Evolutionary conservation across 2,797 vertebrate genomes (phyloP).

Genomic region (Fringilla coelebs): DNA sequence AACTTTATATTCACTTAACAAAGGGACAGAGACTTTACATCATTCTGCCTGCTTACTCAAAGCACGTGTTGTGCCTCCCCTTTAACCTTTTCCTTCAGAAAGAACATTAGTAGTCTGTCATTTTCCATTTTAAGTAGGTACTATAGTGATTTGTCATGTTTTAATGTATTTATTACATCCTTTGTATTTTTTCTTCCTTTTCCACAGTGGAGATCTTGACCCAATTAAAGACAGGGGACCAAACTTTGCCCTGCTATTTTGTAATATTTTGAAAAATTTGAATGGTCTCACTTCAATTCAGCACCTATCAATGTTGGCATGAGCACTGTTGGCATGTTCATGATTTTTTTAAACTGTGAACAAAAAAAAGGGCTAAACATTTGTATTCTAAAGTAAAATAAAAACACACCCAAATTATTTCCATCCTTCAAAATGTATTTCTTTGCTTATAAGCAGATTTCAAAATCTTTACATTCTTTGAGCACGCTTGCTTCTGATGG

Average conservation of each 20-base stretch:
- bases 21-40: neutral
- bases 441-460: neutral
- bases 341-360: neutral
- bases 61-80: neutral
- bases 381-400: neutral
- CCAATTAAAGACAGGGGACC: neutral
- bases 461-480: neutral
- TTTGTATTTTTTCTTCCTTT: neutral
- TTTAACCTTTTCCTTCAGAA: neutral
- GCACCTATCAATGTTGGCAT: too few relatives aligned
- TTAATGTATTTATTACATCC: neutral
- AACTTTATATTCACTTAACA: neutral
- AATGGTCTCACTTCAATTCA: neutral
- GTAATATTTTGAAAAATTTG: neutral
- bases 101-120: neutral
- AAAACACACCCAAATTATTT: neutral
- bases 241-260: neutral
- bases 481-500: neutral
- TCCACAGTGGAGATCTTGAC: neutral
- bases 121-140: neutral
- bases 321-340: too few relatives aligned
- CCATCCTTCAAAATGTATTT: neutral
- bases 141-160: neutral
- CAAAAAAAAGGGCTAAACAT: neutral
- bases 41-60: neutral